A percentile compares a stretch with the other conserved stretches of the same genome.
These are phyloP conservation scores for Nomia melanderi DNA, from an alignment of 1,140 invertebrate genomes.

Conservation along the genomic window DNA sequence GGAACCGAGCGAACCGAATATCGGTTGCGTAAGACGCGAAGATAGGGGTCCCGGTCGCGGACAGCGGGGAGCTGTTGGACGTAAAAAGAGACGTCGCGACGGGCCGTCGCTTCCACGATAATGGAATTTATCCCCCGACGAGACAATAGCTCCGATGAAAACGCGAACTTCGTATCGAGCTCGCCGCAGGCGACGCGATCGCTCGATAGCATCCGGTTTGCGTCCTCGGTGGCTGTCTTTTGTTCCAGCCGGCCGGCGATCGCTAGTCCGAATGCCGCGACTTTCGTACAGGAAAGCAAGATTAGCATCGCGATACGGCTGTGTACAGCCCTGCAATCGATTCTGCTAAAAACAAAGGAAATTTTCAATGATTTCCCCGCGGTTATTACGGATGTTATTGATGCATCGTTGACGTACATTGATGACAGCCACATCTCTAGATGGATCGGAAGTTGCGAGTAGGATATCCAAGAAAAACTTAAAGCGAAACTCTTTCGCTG, in stretches of 20 bases:
- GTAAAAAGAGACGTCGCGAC: background rate
- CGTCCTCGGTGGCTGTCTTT: background rate
- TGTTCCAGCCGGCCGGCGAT: background rate
- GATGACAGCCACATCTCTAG: too few relatives aligned
- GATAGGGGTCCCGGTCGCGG: background rate
- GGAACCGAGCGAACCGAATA: background rate
- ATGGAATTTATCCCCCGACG: background rate
- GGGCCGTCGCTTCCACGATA: background rate
- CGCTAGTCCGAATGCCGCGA: too few relatives aligned
- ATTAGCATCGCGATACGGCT: too few relatives aligned
- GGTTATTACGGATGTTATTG: too few relatives aligned
- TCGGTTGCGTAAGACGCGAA: background rate
- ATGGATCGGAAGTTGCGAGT: too few relatives aligned
- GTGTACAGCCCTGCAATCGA: too few relatives aligned
- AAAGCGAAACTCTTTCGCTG: too few relatives aligned
- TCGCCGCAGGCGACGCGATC: background rate
- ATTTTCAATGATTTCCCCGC: too few relatives aligned
- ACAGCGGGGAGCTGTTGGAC: background rate
- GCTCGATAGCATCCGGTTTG: background rate
- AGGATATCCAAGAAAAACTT: too few relatives aligned
- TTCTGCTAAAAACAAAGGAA: too few relatives aligned
- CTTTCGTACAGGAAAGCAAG: too few relatives aligned
- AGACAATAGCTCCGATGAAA: slow-evolving; percentile 3
- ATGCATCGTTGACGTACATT: too few relatives aligned
- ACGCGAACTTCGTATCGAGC: background rate